Base-by-base conservation (phyloP, 2,888 invertebrate genomes). In the Amphipoea oculea region DNA sequence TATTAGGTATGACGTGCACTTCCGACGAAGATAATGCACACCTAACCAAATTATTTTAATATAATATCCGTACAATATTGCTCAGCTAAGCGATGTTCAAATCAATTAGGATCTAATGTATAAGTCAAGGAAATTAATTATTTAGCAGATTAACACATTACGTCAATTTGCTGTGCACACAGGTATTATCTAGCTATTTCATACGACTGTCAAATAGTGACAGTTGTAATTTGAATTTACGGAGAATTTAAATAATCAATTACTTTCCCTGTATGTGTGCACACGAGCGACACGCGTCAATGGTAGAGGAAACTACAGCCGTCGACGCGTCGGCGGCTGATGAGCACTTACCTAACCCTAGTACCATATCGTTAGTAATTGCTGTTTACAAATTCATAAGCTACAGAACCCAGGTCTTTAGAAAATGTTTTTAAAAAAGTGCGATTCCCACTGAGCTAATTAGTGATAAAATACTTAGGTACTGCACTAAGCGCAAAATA, bases 1-100 rank as follows among this genome's bases (percentile, higher is more conserved):
- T 73, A 42, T 57, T 69, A 63, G 3, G 29, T 63, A n/a, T 73
- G 79, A 67, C 73, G 40, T 70, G 14, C 73, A 84, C 80, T 71
- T 73, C 70, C 70, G 70, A 73, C 62, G 29, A 11, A 60, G n/a
- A 60, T 48, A n/a, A 62, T 54, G 48, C 62, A 40, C 1, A 29
- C 4, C 23, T 62, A 78, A 78, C 45, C 20, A 65, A 79, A 79
- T 66, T 73, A 48, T 71, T 20, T 65, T 12, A 60, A 57, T 71
- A 60, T 82, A 75, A 51, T 69, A 36, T 69, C n/a, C 69, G 11
- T 5, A 17, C 23, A 40, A 20, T 17, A 67, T 69, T 78, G 36
- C 54, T 23, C 14, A 29, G 7, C n/a, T 57, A 63, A 70, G 51
- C 54, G 20, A 7, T 54, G 14, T 69, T 48, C 14, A 36, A 42